Conservation (phyloP, 2,888 invertebrate genomes). For the Hypselothyrea guttata region DNA sequence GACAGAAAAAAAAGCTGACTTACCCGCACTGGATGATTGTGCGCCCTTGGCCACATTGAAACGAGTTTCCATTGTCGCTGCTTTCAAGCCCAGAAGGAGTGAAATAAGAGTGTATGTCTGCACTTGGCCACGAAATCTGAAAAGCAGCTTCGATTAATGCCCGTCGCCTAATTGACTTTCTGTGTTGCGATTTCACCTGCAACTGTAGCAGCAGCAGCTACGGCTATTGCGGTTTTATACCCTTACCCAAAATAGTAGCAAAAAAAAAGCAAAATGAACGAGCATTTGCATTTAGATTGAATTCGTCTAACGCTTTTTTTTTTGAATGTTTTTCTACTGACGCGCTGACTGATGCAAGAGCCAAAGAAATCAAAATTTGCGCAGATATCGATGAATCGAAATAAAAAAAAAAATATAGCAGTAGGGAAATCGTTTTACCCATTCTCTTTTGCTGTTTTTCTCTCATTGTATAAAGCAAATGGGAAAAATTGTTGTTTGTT, state of each 20-base stretch:
- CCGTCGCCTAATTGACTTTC: constrained; percentile 70
- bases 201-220: constrained; percentile 1
- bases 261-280: constrained; percentile 41
- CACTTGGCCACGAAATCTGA: constrained; percentile 27
- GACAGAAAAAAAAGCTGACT: no score
- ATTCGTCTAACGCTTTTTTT: constrained; percentile 53
- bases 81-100: no score
- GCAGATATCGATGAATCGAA: constrained; percentile 42
- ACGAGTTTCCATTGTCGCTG: no score
- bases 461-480: no score
- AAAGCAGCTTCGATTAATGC: constrained; percentile 61
- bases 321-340: constrained; percentile 12
- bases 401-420: constrained; percentile 5
- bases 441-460: no score
- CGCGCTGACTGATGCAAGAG: constrained; percentile 62
- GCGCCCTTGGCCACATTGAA: no score
- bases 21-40: no score
- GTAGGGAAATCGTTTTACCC: constrained; percentile 13
- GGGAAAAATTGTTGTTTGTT: constrained; percentile 44
- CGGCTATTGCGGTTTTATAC: constrained; percentile 26
- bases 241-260: neutral
- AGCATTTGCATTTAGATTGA: constrained; percentile 76
- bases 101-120: no score
- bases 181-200: constrained; percentile 72
- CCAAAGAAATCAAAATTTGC: constrained; percentile 67